Evolutionary conservation across 2,113 vertebrate species (phyloP), one percentile per base, ranked within the genome.

Genomic region (Colinus virginianus): DNA sequence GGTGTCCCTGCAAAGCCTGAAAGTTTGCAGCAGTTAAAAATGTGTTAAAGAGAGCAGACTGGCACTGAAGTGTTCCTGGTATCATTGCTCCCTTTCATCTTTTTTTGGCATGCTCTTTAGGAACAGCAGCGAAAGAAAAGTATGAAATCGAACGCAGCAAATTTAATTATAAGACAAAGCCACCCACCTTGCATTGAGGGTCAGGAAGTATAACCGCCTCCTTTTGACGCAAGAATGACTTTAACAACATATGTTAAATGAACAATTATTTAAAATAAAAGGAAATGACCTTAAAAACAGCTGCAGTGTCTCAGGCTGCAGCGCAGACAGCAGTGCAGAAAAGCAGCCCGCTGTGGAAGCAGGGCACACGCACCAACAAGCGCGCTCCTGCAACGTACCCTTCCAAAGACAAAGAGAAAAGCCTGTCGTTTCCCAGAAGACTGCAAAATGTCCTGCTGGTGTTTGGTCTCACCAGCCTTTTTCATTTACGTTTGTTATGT

Each of bases 131-230:
- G 67, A 91, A 88, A 94, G 79, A 95, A 96, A 97, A 96, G 87
- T 76, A 93, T 20, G 38, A 95, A 96, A 92, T 64, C 69, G 88
- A 94, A 96, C 83, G 69, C 56, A 80, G 87, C 84, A 91, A 93
- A 96, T 95, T 93, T 93, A 93, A 96, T 96, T 96, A 93, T 71
- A 89, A 97, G 97, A 96, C 95, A 97, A 97, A 97, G 90, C 96
- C 96, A 97, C 97, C 96, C 96, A 97, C 97, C 97, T 97, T 97
- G 94, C 92, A 97, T 94, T 96, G 83, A n/a, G 95, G 90, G 94
- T 96, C 97, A 97, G 96, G 96, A 97, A 96, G 87, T 83, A 84
- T 71, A 97, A 95, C 93, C 49, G 30, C 85, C 96, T 97, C 93
- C 96, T 97, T 96, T 95, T 96, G 95, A 95, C 18, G 88, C 95